Percentiles rank a stretch among this genome's conserved stretches.
Conservation (phyloP, 2,113 vertebrate genomes). For the Erpornis zantholeuca region DNA sequence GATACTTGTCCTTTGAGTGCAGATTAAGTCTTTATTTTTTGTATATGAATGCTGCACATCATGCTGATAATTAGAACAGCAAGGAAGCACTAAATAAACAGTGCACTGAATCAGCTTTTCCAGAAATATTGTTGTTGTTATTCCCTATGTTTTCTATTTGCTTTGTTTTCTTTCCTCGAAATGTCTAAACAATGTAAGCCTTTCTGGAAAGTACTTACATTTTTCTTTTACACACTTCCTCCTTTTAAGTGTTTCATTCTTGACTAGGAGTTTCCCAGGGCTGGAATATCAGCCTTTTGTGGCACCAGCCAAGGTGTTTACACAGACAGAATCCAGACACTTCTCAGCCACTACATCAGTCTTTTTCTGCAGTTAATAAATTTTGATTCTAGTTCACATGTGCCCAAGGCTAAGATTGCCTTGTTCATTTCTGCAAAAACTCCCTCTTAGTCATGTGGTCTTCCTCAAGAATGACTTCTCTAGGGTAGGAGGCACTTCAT, state of each 20-base stretch:
- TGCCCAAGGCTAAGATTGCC: neutral
- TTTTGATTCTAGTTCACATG: accelerated
- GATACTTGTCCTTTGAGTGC: neutral
- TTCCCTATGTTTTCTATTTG: neutral
- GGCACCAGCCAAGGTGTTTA: neutral
- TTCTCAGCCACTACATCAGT: accelerated
- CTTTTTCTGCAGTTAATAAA: neutral
- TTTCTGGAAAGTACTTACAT: neutral
- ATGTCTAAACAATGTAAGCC: neutral
- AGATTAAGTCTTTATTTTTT: neutral
- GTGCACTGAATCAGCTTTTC: neutral
- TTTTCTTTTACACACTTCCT: neutral
- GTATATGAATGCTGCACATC: neutral
- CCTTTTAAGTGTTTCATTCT: neutral
- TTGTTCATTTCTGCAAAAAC: neutral
- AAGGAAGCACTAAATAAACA: neutral
- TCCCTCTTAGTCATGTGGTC: accelerated
- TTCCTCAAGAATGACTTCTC: neutral
- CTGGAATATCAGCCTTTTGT: neutral
- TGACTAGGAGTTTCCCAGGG: neutral
- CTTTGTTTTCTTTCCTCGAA: neutral
- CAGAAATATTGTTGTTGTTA: neutral
- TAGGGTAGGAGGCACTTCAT: neutral
- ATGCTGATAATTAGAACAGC: neutral
- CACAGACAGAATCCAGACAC: neutral